Evolutionary conservation across 1,140 invertebrate genomes (phyloP).

Genomic region (Temnothorax longispinosus): DNA sequence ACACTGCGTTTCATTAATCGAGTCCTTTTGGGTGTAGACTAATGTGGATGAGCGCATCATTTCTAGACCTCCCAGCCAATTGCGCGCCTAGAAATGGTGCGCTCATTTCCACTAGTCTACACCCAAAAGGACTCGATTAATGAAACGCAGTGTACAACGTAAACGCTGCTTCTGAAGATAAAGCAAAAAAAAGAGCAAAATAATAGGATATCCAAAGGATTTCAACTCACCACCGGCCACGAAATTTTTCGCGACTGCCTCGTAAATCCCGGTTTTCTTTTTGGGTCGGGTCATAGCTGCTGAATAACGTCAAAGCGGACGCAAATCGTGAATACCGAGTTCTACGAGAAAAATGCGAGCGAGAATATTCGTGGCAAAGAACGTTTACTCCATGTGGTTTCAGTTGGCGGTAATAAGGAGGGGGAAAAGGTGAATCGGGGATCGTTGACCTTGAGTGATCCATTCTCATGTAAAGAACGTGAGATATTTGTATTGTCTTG

Average conservation of each 20-base stretch:
- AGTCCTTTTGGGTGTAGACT: too few species aligned
- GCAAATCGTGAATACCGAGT: neutral
- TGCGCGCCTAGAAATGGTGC: too few species aligned
- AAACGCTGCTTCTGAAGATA: neutral
- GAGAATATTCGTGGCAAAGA: neutral
- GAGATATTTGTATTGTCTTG: neutral
- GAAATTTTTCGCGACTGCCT: neutral
- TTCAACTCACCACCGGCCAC: slow-evolving; percentile 33
- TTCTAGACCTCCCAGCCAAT: too few species aligned
- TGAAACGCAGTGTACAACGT: too few species aligned
- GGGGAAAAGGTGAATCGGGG: neutral
- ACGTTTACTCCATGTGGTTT: neutral
- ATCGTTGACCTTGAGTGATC: slow-evolving; percentile 6
- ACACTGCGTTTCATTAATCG: too few species aligned
- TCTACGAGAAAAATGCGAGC: neutral
- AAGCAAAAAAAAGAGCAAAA: neutral
- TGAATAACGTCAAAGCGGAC: neutral
- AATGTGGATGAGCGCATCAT: too few species aligned
- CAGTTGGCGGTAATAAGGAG: neutral
- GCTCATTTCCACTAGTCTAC: too few species aligned
- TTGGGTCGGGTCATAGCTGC: neutral
- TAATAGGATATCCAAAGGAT: neutral
- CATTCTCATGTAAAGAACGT: neutral
- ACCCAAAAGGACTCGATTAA: too few species aligned
- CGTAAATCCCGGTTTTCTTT: neutral